Base-by-base conservation (phyloP, 2,113 vertebrate species). In the Aix galericulata region DNA sequence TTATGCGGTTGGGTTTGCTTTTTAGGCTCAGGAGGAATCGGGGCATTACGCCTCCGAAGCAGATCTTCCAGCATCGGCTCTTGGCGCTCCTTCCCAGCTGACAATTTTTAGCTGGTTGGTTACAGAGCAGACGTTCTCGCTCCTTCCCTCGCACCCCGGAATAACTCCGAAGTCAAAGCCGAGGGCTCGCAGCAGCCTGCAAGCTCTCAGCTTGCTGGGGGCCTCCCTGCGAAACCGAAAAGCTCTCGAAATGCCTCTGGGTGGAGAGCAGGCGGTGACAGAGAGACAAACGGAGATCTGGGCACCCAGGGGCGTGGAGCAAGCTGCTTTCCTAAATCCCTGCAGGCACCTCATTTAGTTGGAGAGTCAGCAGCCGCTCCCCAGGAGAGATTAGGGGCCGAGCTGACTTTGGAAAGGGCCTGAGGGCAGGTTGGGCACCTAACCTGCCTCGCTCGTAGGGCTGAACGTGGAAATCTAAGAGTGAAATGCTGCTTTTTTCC, bases 1-100 rank as follows among this genome's bases (percentile, higher is more conserved):
- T 95, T 82, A 32, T 68, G 50, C 95, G 72, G 81, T 84, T 50
- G 93, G 89, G 56, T 94, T 96, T 84, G 74, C 96, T 91, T 77
- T 74, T 74, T 48, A 11, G 22, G 89, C 91, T 74, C 27, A 9
- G 3, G 18, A 10, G 88, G 86, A 38, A 9, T 5, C 21, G 64
- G 89, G 73, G 6, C 12, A 72, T 53, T 62, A 5, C 13, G 81
- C 86, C 77, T 78, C 80, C 71, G 3, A 21, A 74, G 91, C 77
- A 27, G 84, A 3, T 71, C 84, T 92, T 59, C 48, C 3, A n/a
- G 92, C 46, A 0, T 5, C 6, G 3, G 55, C 81, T 82, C 38
- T 82, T 36, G 74, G 93, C 71, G 21, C 63, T 13, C 66, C 82
- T 86, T 68, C 90, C 78, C 92, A 72, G 60, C 8, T 21, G 89